Conservation (phyloP, 2,888 invertebrate genomes). For the Teleogryllus oceanicus region DNA sequence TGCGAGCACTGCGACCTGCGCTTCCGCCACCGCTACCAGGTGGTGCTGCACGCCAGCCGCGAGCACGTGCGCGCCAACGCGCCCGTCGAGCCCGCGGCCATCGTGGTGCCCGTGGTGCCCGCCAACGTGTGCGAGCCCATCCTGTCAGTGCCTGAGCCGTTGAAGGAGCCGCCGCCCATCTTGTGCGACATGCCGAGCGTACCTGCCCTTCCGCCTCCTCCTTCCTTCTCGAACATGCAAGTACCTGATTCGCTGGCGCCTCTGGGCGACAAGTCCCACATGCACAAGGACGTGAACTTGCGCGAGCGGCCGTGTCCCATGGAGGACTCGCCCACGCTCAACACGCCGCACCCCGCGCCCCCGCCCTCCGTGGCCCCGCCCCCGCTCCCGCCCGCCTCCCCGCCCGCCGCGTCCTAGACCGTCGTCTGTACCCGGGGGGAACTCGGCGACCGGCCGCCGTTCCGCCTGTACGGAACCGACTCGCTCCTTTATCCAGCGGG, state of each 20-base stretch:
- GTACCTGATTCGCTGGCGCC: constrained; percentile 34
- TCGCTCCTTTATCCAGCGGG: too few relatives aligned
- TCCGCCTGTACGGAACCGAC: too few relatives aligned
- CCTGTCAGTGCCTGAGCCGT: constrained; percentile 34
- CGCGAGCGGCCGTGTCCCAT: constrained; percentile 20
- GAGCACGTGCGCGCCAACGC: constrained; percentile 44
- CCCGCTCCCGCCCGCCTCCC: background rate
- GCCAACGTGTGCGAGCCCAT: background rate
- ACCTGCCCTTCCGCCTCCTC: constrained; percentile 32
- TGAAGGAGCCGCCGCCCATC: constrained; percentile 30
- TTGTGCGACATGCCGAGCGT: constrained; percentile 27
- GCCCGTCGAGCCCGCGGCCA: background rate
- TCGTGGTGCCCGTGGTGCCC: constrained; percentile 19
- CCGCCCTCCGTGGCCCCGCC: constrained; percentile 23
- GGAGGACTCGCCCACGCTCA: constrained; percentile 27
- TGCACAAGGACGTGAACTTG: constrained; percentile 18
- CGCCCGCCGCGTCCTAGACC: background rate
- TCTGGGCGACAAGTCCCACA: background rate
- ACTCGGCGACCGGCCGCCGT: too few relatives aligned
- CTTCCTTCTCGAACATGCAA: constrained; percentile 31
- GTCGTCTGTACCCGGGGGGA: background rate
- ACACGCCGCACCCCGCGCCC: constrained; percentile 28
- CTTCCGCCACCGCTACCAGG: constrained; percentile 52
- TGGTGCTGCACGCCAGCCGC: constrained; percentile 50
- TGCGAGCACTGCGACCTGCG: constrained; percentile 52